Percentiles rank a stretch among this genome's conserved stretches.
These are phyloP conservation scores for Pipistrellus nathusii DNA, from an alignment of 2,797 vertebrate genomes.

Conservation along the genomic window DNA sequence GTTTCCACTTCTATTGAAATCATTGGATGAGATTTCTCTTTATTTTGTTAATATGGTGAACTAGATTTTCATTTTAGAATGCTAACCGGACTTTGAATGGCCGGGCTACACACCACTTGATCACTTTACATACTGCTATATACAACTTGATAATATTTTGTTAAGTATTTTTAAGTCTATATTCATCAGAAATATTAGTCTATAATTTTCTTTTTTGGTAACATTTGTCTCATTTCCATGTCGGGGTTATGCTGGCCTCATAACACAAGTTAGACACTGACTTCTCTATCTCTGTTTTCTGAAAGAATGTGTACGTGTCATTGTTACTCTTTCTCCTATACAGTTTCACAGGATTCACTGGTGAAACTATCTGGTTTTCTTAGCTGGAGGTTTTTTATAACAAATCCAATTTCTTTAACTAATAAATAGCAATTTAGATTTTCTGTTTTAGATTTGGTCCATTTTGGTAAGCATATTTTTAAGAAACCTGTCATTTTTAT, in stretches of 20 bases:
- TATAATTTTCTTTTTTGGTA: no score
- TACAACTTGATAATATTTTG: no score
- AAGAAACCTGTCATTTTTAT: neutral
- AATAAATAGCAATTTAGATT: neutral
- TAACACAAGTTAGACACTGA: neutral
- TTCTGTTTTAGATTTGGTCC: neutral
- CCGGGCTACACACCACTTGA: no score
- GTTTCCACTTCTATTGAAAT: neutral
- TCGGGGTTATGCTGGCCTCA: neutral
- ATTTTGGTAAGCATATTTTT: neutral
- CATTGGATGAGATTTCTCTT: neutral
- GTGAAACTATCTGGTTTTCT: neutral
- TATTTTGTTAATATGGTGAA: constrained; percentile 11
- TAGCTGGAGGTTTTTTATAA: neutral
- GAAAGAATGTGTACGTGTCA: neutral
- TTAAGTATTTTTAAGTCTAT: no score
- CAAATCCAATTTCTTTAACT: neutral
- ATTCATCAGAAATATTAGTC: no score
- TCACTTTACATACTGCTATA: no score
- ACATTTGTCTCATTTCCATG: neutral
- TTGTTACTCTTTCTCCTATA: neutral
- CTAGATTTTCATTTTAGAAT: neutral
- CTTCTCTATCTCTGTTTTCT: neutral
- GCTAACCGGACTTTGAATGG: neutral
- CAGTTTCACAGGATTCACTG: neutral